Evolutionary conservation across 2,113 vertebrate species (phyloP).

Genomic region (Litocranius walleri): DNA sequence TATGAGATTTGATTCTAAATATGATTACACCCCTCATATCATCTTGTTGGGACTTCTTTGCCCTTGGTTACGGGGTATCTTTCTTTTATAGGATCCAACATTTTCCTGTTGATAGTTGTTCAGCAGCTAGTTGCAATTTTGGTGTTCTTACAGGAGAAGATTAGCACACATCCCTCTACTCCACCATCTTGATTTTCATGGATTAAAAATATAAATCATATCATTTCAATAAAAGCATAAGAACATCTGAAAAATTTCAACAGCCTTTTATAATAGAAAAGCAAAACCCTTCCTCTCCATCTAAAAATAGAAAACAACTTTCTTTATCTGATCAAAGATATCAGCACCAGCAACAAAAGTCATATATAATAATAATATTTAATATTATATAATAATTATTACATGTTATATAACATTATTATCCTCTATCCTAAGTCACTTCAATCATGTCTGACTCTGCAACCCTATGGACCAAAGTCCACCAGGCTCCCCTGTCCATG

Average conservation of each 20-base stretch:
- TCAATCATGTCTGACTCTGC: neutral
- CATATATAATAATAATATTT: neutral
- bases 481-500: neutral
- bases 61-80: neutral
- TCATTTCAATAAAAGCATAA: neutral
- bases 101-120: neutral
- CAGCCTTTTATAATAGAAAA: neutral
- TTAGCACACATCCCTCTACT: neutral
- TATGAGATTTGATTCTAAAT: neutral
- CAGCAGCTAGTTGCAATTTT: neutral
- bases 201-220: neutral
- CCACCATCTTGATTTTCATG: neutral
- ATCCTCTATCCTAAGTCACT: neutral
- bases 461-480: neutral
- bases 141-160: neutral
- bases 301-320: neutral
- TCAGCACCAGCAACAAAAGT: neutral
- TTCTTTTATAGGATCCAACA: neutral
- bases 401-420: neutral
- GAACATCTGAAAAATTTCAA: neutral
- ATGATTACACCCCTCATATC: neutral
- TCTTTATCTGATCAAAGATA: neutral
- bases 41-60: neutral
- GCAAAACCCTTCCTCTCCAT: neutral
- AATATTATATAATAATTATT: neutral